Percentiles rank a stretch among this genome's conserved stretches.
Evolutionary conservation across 2,888 invertebrate genomes (phyloP).

Genomic region (Plebejus argus): DNA sequence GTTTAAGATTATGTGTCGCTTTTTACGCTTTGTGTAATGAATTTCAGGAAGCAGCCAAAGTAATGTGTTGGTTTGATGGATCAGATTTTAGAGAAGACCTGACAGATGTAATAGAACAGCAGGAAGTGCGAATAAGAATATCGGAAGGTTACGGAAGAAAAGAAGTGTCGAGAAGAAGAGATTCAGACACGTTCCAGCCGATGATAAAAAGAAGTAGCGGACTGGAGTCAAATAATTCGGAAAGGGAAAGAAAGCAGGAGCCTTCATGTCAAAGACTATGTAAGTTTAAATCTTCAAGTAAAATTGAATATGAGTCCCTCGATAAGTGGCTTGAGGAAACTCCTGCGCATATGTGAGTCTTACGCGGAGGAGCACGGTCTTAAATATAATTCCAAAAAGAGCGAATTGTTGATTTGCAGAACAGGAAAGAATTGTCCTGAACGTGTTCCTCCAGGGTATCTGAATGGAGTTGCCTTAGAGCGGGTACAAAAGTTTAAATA

Average conservation of each 20-base stretch:
- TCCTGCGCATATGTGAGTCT: no score
- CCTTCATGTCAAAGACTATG: conserved; percentile 66
- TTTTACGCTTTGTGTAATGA: background rate
- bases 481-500: no score
- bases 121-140: conserved; percentile 71
- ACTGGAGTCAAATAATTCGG: conserved; percentile 63
- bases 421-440: no score
- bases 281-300: conserved; percentile 48
- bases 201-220: conserved; percentile 70
- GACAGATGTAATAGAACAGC: conserved; percentile 74
- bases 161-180: conserved; percentile 58
- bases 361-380: no score
- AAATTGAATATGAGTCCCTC: no score
- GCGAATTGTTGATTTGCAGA: no score
- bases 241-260: conserved; percentile 51
- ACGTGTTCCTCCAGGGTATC: no score
- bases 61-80: conserved; percentile 77
- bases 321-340: no score
- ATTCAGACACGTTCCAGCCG: conserved; percentile 71
- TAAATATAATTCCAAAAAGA: no score
- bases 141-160: conserved; percentile 61
- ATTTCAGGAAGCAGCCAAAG: conserved; percentile 70
- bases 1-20: no score
- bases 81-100: conserved; percentile 73
- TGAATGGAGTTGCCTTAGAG: no score